These are phyloP conservation scores for Chaenocephalus aceratus DNA, from an alignment of 2,113 vertebrate species.

Conservation along the genomic window DNA sequence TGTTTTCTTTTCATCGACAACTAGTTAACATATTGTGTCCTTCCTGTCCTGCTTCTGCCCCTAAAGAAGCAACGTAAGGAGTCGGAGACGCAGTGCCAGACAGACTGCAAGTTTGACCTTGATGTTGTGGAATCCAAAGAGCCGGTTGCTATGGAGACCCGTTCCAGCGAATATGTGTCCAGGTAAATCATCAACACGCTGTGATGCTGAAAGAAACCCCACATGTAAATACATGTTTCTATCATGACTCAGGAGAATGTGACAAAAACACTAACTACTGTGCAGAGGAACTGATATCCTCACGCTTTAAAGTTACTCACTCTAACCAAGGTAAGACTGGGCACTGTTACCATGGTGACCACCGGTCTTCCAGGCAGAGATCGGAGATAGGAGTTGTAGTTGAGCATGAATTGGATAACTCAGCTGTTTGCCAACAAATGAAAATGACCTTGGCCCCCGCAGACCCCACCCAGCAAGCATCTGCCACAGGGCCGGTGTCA, in stretches of 20 bases:
- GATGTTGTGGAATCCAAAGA: constrained; percentile 86
- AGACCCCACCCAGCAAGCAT: constrained; percentile 56
- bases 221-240: neutral
- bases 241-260: constrained; percentile 42
- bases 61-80: constrained; percentile 92
- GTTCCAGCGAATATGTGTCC: constrained; percentile 92
- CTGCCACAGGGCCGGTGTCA: constrained; percentile 67
- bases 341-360: constrained; percentile 80
- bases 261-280: neutral
- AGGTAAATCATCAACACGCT: constrained; percentile 82
- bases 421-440: constrained; percentile 64
- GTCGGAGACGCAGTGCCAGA: constrained; percentile 98
- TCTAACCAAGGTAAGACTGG: constrained; percentile 59
- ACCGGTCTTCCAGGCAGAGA: constrained; percentile 70
- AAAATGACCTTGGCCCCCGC: constrained; percentile 57
- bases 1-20: neutral
- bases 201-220: neutral
- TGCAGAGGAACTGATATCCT: neutral
- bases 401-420: constrained; percentile 68
- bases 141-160: constrained; percentile 83
- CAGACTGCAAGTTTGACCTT: constrained; percentile 92
- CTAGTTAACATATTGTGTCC: neutral
- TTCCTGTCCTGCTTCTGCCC: constrained; percentile 4
- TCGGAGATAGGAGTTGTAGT: constrained; percentile 35
- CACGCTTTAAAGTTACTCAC: constrained; percentile 32